phyloP scores from a whole-genome alignment of 1,140 invertebrate species.

The Eumaeus atala region DNA sequence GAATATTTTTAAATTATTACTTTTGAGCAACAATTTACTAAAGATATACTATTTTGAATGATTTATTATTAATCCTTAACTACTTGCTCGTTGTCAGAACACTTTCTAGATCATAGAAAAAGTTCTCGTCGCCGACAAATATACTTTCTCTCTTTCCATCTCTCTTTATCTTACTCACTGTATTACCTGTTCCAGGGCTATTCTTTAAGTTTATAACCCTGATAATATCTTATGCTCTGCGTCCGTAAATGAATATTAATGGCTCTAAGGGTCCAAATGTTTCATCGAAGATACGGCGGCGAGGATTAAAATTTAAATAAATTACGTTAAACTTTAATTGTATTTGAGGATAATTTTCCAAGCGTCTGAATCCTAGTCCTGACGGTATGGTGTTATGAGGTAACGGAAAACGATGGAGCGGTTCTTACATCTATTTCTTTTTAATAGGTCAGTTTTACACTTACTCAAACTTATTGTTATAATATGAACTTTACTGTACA shows the following conservation, averaged over 20 bases:
- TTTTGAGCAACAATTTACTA: too few relatives aligned
- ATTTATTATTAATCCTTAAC: too few relatives aligned
- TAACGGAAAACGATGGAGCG: slow-evolving; percentile 31
- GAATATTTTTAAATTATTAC: too few relatives aligned
- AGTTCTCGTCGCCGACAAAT: too few relatives aligned
- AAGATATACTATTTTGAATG: too few relatives aligned
- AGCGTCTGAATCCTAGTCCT: slow-evolving; percentile 60
- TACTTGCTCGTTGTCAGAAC: too few relatives aligned
- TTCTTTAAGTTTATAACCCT: slow-evolving; percentile 7
- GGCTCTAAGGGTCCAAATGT: slow-evolving; percentile 17
- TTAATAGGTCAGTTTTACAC: not conserved
- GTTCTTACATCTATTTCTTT: not conserved
- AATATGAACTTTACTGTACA: too few relatives aligned
- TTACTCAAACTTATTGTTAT: not conserved
- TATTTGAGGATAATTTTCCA: slow-evolving; percentile 70
- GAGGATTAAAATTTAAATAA: slow-evolving; percentile 68
- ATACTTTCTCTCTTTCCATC: too few relatives aligned
- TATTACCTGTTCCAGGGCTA: not conserved
- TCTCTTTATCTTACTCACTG: too few relatives aligned
- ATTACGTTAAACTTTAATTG: slow-evolving; percentile 69
- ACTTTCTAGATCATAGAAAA: too few relatives aligned
- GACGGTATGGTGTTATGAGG: slow-evolving; percentile 39
- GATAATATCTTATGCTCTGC: slow-evolving; percentile 12
- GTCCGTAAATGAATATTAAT: slow-evolving; percentile 16
- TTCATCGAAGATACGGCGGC: slow-evolving; percentile 36